A percentile compares a stretch with the other conserved stretches of the same genome.
Conservation (phyloP, 2,888 invertebrate species). For the Teinopalpus imperialis region DNA sequence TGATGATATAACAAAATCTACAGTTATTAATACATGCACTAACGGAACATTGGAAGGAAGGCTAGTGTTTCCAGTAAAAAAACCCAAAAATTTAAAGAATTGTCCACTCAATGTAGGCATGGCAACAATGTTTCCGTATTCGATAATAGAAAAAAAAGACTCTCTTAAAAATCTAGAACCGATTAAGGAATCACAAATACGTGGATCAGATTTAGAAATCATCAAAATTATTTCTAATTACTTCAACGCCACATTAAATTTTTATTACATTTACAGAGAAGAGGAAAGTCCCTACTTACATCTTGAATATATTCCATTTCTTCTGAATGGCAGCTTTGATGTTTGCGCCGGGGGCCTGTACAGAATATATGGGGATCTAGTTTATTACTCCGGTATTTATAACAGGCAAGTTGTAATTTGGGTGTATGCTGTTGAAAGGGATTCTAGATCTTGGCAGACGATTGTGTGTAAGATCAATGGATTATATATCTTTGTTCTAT, state of each 20-base stretch:
- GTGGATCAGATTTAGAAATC: conserved; percentile 56
- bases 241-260: conserved; percentile 50
- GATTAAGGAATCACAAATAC: conserved; percentile 33
- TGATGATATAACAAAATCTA: conserved; percentile 30
- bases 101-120: conserved; percentile 57
- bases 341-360: conserved; percentile 60
- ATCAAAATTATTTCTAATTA: conserved; percentile 54
- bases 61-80: conserved; percentile 44
- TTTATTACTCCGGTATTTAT: conserved; percentile 62
- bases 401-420: conserved; percentile 50
- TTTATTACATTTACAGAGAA: conserved; percentile 43
- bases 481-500: conserved; percentile 54
- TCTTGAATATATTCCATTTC: conserved; percentile 41
- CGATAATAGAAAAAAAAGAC: conserved; percentile 40
- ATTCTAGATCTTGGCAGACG: conserved; percentile 50
- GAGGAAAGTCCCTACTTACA: conserved; percentile 42
- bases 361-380: conserved; percentile 50
- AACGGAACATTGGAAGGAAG: conserved; percentile 36
- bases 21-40: conserved; percentile 42
- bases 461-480: conserved; percentile 46
- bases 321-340: conserved; percentile 58
- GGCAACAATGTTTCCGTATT: conserved; percentile 49
- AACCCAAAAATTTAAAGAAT: conserved; percentile 44
- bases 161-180: conserved; percentile 43
- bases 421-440: conserved; percentile 53